phyloP scores from a whole-genome alignment of 2,113 vertebrate species.

The Lepus americanus region DNA sequence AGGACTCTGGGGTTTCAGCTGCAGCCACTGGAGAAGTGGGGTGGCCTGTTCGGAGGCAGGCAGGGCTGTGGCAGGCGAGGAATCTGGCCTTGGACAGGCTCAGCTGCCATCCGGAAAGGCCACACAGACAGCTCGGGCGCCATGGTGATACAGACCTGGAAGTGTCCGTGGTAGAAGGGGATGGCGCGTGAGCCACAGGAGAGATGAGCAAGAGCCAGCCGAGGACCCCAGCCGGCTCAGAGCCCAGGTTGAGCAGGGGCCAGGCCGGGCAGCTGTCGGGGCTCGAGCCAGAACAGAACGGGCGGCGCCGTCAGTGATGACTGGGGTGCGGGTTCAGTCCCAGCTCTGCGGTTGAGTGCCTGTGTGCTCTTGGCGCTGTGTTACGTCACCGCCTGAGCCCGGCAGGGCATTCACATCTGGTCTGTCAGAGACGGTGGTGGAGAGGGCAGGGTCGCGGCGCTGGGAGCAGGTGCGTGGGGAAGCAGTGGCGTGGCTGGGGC shows the following conservation, averaged over 20 bases:
- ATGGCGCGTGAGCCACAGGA: background rate
- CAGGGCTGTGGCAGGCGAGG: background rate
- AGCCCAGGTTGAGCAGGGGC: background rate
- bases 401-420: background rate
- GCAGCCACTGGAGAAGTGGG: background rate
- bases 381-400: background rate
- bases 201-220: background rate
- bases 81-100: background rate
- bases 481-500: too few relatives aligned
- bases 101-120: background rate
- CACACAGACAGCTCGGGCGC: rapidly evolving
- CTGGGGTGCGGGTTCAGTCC: background rate
- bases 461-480: background rate
- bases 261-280: background rate
- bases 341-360: background rate
- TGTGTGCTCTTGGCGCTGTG: background rate
- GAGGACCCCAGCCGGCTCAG: background rate
- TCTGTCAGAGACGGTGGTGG: background rate
- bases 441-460: background rate
- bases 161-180: background rate
- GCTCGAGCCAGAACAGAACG: background rate
- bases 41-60: background rate
- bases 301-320: background rate
- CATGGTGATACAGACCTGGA: rapidly evolving
- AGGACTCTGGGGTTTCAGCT: background rate